Evolutionary conservation across 1,140 invertebrate genomes (phyloP).

Genomic region (Drosophila bipectinata): DNA sequence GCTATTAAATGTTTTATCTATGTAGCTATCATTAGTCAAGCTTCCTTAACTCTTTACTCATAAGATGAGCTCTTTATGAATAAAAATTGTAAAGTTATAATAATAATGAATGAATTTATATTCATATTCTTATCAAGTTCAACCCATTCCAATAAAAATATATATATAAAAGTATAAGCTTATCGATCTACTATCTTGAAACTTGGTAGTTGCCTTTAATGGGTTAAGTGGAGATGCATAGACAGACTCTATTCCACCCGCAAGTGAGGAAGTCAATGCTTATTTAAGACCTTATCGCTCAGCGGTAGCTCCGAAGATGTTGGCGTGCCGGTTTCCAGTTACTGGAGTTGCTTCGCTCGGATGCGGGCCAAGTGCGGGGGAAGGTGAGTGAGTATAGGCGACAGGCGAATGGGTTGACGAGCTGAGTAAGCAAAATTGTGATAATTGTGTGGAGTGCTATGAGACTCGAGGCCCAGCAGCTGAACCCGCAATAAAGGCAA

Average conservation of each 20-base stretch:
- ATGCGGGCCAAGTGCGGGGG: constrained; percentile 31
- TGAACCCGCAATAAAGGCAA: constrained; percentile 34
- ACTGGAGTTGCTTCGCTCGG: constrained; percentile 25
- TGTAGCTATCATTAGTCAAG: not conserved
- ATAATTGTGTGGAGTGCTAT: constrained; percentile 77
- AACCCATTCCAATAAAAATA: not conserved
- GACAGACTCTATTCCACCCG: constrained; percentile 24
- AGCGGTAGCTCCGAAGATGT: constrained; percentile 62
- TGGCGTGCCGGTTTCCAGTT: constrained; percentile 63
- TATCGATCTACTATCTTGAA: not conserved
- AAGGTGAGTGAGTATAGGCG: constrained; percentile 37
- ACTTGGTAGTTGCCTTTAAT: not conserved
- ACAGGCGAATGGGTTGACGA: constrained; percentile 64
- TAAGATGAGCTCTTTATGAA: not conserved
- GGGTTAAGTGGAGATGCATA: constrained; percentile 1
- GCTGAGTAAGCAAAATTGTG: constrained; percentile 81
- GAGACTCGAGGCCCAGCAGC: constrained; percentile 30
- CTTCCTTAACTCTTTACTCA: not conserved
- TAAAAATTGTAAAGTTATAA: not conserved
- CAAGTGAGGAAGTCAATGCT: constrained; percentile 78
- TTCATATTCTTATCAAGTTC: no score
- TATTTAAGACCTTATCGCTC: constrained; percentile 76
- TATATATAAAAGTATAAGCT: not conserved
- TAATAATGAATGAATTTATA: no score
- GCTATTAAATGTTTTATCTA: not conserved